Evolutionary conservation across 2,888 invertebrate genomes (phyloP), one percentile per base, ranked within the genome.

Genomic region (Brenthis ino): DNA sequence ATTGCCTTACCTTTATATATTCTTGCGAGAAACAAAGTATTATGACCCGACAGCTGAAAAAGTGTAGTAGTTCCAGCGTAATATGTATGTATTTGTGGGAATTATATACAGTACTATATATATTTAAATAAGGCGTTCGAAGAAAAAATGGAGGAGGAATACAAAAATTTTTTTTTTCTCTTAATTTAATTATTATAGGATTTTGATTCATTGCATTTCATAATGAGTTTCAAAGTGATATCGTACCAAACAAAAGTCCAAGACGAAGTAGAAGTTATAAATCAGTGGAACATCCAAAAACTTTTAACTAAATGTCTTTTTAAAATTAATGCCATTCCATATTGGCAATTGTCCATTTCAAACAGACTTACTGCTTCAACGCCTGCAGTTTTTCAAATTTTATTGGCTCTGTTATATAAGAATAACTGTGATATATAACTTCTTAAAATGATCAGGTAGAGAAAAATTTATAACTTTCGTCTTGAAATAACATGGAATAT

Each of bases 341-440:
- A 73, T 73, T 73, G 73, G 71, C 73, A 73, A 69, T 50, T 61
- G 64, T 73, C 73, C 73, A 73, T 65, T 69, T 60, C n/a, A 67
- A 63, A 65, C 58, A 60, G 56, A 67, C 43, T 66, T 67, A 67
- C 55, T 50, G 63, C 64, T 57, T 57, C 56, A 48, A 57, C 65
- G 65, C 57, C 24, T 57, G 68, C 50, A 64, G 50, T 68, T 65
- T 71, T 68, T 71, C 70, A 71, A 64, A 71, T 68, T 71, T 71
- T 68, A 71, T 68, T 68, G 61, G 68, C 63, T 63, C 48, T 54
- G 63, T 67, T 55, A 61, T 66, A n/a, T 28, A 55, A 61, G 55
- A 61, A 61, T 57, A 48, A 57, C 48, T 43, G 14, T 58, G 20
- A 57, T 57, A 65, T 57, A 20, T 65, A 37, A 37, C 16, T 12